These are phyloP conservation scores for Lichenostomus cassidix DNA, from an alignment of 2,113 vertebrate genomes.

Conservation along the genomic window DNA sequence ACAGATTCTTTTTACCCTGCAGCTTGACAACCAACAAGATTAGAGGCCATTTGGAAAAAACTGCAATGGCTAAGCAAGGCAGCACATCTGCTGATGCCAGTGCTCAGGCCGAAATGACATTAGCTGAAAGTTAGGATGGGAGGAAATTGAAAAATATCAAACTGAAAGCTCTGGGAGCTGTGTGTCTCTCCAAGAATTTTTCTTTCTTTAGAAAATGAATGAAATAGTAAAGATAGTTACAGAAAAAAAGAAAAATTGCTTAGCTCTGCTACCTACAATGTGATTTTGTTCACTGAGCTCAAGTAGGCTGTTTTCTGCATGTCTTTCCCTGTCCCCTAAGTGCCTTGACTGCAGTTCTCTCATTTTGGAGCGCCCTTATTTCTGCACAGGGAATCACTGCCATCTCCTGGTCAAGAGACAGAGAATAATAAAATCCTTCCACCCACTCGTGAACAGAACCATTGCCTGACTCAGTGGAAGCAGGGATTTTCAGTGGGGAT, in stretches of 20 bases:
- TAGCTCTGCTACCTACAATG: background rate
- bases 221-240: background rate
- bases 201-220: background rate
- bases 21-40: background rate
- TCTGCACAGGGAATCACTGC: background rate
- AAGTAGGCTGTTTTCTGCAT: background rate
- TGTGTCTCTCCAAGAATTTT: background rate
- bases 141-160: background rate
- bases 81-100: background rate
- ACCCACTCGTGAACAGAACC: background rate
- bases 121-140: background rate
- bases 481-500: background rate
- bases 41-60: background rate
- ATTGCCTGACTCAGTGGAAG: background rate
- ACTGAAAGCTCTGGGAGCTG: background rate
- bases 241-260: background rate
- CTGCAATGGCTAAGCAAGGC: background rate
- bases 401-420: conserved; percentile 36
- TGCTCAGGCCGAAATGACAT: background rate
- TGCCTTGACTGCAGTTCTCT: background rate
- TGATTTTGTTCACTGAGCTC: background rate
- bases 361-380: background rate
- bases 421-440: background rate
- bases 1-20: background rate
- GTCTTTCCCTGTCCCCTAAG: background rate